phyloP scores from a whole-genome alignment of 2,888 invertebrate genomes.

The Lomographa bimaculata region DNA sequence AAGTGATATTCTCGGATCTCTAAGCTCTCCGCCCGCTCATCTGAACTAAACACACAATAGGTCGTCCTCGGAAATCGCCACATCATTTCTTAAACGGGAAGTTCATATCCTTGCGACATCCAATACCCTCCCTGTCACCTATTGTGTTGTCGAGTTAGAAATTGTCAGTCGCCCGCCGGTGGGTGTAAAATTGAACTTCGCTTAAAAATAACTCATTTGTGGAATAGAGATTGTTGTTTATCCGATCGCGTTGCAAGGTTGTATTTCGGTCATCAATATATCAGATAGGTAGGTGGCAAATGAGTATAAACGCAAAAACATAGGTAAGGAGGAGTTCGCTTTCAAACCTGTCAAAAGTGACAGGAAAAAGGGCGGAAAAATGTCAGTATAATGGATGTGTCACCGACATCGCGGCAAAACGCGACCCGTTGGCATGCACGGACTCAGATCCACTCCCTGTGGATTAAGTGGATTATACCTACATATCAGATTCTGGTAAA shows the following conservation, averaged over 20 bases:
- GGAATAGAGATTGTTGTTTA: constrained; percentile 28
- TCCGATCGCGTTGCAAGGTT: constrained; percentile 23
- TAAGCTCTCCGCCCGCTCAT: constrained; percentile 21
- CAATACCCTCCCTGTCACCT: constrained; percentile 28
- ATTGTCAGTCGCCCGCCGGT: constrained; percentile 23
- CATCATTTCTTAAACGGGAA: constrained; percentile 35
- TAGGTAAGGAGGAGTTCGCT: constrained; percentile 74
- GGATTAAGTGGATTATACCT: constrained; percentile 57
- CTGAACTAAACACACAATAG: constrained; percentile 33
- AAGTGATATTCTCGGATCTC: constrained; percentile 22
- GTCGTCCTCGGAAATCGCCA: constrained; percentile 27
- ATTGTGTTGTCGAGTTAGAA: constrained; percentile 33
- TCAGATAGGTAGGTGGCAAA: constrained; percentile 47
- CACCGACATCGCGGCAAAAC: constrained; percentile 72
- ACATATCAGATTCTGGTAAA: constrained; percentile 56
- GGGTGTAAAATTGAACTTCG: constrained; percentile 37
- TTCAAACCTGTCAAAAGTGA: constrained; percentile 81
- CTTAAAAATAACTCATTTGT: constrained; percentile 28
- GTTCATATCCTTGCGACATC: constrained; percentile 37
- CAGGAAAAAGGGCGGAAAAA: constrained; percentile 81
- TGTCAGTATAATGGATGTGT: constrained; percentile 82
- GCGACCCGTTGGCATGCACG: constrained; percentile 66
- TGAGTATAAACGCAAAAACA: constrained; percentile 63
- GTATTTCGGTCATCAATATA: constrained; percentile 47
- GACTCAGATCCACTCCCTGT: constrained; percentile 61